Evolutionary conservation across 2,797 vertebrate genomes (phyloP).

Genomic region (Melopsittacus undulatus): DNA sequence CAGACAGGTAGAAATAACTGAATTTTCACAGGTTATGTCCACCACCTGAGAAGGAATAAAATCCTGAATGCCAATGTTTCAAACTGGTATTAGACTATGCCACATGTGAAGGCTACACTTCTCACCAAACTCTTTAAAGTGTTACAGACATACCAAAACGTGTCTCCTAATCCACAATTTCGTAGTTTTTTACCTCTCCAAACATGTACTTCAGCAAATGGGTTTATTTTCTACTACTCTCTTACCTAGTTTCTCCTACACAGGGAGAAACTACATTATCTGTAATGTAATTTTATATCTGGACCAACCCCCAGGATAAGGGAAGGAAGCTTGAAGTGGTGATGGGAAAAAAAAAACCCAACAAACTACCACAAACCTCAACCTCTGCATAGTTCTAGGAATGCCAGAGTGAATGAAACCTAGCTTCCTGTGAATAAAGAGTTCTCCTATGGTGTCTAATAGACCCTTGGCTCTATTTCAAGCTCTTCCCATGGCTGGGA

Average conservation of each 20-base stretch:
- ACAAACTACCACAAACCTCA: neutral
- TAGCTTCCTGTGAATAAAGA: neutral
- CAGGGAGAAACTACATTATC: neutral
- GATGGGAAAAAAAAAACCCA: neutral
- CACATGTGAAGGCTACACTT: neutral
- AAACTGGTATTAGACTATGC: neutral
- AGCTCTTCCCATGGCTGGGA: neutral
- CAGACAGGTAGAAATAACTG: neutral
- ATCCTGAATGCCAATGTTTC: neutral
- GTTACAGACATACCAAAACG: neutral
- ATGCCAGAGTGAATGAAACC: neutral
- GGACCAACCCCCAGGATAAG: neutral
- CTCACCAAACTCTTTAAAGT: neutral
- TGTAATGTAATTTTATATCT: neutral
- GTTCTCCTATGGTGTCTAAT: neutral
- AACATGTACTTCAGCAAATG: neutral
- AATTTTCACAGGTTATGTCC: neutral
- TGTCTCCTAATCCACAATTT: neutral
- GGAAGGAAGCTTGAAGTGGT: neutral
- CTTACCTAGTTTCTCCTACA: neutral
- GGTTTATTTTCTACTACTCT: neutral
- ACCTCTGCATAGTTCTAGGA: neutral
- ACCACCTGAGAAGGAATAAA: neutral
- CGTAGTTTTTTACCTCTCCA: neutral
- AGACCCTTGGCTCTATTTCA: neutral